Percentiles rank a stretch among this genome's conserved stretches.
phyloP scores from a whole-genome alignment of 1,140 invertebrate species.

The Drosophila neocordata region DNA sequence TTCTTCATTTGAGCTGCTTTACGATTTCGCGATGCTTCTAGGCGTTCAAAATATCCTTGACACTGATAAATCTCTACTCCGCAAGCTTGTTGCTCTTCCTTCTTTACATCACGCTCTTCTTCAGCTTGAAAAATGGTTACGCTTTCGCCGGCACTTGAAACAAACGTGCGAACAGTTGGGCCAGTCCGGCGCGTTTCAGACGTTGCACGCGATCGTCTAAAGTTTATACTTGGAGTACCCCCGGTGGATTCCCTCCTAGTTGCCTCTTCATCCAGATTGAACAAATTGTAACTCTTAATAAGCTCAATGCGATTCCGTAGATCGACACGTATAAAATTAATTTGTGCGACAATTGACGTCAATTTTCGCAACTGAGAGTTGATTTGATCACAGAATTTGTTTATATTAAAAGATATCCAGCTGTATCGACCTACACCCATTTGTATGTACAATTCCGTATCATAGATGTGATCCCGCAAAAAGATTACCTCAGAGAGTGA shows the following conservation, averaged over 20 bases:
- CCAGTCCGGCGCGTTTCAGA: neutral
- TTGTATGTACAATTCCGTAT: constrained; percentile 90
- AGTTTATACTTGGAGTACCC: neutral
- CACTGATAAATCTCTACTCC: constrained; percentile 78
- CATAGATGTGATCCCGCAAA: constrained; percentile 87
- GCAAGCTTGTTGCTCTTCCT: constrained; percentile 39
- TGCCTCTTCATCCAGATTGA: constrained; percentile 78
- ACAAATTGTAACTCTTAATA: constrained; percentile 85
- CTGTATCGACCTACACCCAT: constrained; percentile 91
- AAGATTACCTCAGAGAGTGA: constrained; percentile 87
- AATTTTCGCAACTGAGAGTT: constrained; percentile 84
- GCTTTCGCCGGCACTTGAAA: constrained; percentile 31
- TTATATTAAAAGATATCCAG: constrained; percentile 92
- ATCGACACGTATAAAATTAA: constrained; percentile 90
- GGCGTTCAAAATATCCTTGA: constrained; percentile 79
- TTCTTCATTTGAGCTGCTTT: constrained; percentile 87
- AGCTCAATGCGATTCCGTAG: constrained; percentile 86
- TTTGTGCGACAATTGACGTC: constrained; percentile 87
- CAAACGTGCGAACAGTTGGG: constrained; percentile 31
- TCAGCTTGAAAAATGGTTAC: constrained; percentile 40
- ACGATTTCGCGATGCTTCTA: constrained; percentile 87
- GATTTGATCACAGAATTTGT: constrained; percentile 87
- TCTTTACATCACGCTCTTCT: constrained; percentile 12
- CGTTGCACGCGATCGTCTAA: neutral
- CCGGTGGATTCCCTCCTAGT: fast-evolving